These are phyloP conservation scores for Protophormia terraenovae DNA, from an alignment of 2,888 invertebrate genomes.

Conservation along the genomic window DNA sequence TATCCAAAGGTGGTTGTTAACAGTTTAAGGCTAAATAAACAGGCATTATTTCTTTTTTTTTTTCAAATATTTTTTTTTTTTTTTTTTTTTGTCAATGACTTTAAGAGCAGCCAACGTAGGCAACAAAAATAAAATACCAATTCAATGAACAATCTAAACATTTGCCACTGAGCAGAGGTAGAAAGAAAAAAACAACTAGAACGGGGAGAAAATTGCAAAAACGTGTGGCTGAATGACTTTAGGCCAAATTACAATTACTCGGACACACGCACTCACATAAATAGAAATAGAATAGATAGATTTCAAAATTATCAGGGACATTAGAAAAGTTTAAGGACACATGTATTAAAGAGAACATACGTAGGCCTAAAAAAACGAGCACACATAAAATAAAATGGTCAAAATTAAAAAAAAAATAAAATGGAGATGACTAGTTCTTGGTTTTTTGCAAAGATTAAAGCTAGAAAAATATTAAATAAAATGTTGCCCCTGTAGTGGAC, in stretches of 20 bases:
- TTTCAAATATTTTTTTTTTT: constrained; percentile 18
- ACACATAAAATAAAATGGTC: too few species aligned
- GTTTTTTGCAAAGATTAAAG: too few species aligned
- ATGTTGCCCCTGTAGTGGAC: too few species aligned
- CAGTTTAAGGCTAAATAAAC: constrained; percentile 42
- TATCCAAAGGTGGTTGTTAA: constrained; percentile 12
- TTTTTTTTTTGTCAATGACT: constrained; percentile 32
- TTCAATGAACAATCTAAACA: constrained; percentile 17
- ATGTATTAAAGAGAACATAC: background rate
- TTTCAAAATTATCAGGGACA: background rate
- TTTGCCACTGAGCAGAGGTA: background rate
- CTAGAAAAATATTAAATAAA: too few species aligned
- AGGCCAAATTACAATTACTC: background rate
- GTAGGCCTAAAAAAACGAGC: background rate
- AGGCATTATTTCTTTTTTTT: background rate
- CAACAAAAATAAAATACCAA: constrained; percentile 11
- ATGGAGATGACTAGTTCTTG: too few species aligned
- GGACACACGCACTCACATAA: background rate
- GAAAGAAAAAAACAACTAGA: background rate
- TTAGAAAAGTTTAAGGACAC: constrained; percentile 1
- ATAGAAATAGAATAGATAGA: background rate
- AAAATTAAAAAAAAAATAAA: too few species aligned
- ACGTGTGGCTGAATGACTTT: constrained; percentile 20
- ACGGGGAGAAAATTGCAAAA: constrained; percentile 27
- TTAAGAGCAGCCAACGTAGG: background rate